Percentiles rank a stretch among this genome's conserved stretches.
phyloP scores from a whole-genome alignment of 2,888 invertebrate genomes.

The Lysandra coridon region DNA sequence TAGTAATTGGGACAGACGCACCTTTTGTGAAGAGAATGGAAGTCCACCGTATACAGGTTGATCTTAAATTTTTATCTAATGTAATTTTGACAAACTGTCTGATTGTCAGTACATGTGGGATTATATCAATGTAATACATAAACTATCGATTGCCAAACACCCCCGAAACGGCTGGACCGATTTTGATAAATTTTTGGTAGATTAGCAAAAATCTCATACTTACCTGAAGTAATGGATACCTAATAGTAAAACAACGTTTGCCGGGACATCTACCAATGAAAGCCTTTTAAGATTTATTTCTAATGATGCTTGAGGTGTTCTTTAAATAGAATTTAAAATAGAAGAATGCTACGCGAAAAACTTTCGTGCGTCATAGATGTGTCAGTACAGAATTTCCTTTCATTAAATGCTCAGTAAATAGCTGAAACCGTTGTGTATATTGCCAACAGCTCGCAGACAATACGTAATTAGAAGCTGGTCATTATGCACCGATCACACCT shows the following conservation, averaged over 20 bases:
- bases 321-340: background rate
- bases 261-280: too few species aligned
- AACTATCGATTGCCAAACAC: too few species aligned
- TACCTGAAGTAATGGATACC: too few species aligned
- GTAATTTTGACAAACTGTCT: conserved; percentile 1
- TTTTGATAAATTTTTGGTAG: too few species aligned
- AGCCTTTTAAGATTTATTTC: too few species aligned
- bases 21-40: conserved; percentile 47
- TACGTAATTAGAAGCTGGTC: background rate
- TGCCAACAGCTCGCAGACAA: background rate
- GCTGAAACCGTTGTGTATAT: background rate
- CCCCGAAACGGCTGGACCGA: too few species aligned
- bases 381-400: background rate
- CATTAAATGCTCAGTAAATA: background rate
- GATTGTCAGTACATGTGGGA: background rate
- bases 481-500: background rate
- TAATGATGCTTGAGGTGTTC: too few species aligned
- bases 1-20: conserved; percentile 50
- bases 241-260: too few species aligned
- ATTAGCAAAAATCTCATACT: too few species aligned
- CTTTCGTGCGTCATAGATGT: background rate
- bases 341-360: background rate
- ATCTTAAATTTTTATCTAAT: conserved; percentile 35
- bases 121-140: too few species aligned
- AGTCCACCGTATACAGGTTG: conserved; percentile 45